Base-by-base conservation (phyloP, 53 echinoderm and acorn worm genomes). In the Luidia sarsii region DNA sequence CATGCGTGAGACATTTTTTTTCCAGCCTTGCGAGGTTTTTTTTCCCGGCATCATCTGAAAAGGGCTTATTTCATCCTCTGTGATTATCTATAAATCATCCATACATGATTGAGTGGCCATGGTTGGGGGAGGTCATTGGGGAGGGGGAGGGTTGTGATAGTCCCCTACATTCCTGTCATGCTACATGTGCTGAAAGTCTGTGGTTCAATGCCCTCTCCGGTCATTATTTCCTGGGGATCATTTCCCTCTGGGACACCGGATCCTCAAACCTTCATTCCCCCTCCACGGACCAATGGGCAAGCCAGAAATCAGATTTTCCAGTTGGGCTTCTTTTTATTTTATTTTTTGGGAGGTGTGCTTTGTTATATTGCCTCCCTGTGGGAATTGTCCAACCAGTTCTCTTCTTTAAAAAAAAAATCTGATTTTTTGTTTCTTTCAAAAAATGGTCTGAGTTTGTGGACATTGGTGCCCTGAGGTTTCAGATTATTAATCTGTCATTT, bases 281-380 rank as follows among this genome's bases (percentile, higher is more conserved):
- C 33, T 60, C 77, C 48, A 61, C 20, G 46, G 48, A 61, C 75
- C 75, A 75, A 75, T 48, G 33, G 53, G 60, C 46, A 75, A 60
- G 46, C 61, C 77, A 77, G 62, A 77, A 77, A 60, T 77, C 77
- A 77, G 43, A 28, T 77, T 62, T 61, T 77, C 33, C 51, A 43
- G 48, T 32, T 32, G 28, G 48, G 45, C 29, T 77, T 77, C 29
- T 60, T n/a, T n/a, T n/a, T n/a, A n/a, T n/a, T n/a, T n/a, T n/a
- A n/a, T n/a, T n/a, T n/a, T n/a, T n/a, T n/a, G n/a, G n/a, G n/a
- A 45, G 77, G 77, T 77, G 61, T 62, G 77, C 77, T 61, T 28
- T 29, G 55, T 77, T 43, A 77, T 77, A 61, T 77, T 61, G 61
- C 29, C 62, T 61, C 77, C 77, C 77, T 32, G 46, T 60, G 77